Conservation (phyloP, 2,888 invertebrate genomes). For the Chrysolina haemoptera region DNA sequence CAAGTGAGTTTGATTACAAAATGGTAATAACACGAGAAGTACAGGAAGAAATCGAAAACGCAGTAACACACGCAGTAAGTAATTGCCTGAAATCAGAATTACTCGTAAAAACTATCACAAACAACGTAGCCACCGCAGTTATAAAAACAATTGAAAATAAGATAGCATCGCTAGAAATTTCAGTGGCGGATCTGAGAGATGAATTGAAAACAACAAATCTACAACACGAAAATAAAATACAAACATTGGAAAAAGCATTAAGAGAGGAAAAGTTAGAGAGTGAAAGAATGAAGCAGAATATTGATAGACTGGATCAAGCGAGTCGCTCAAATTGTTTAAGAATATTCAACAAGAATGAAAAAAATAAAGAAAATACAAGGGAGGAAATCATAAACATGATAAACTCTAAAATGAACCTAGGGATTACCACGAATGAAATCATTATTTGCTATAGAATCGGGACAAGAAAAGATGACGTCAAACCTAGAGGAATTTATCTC, state of each 20-base stretch:
- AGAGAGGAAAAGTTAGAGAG: slow-evolving; percentile 10
- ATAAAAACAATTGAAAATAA: slow-evolving; percentile 27
- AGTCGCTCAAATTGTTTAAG: too few species aligned
- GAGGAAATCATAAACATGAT: too few species aligned
- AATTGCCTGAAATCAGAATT: slow-evolving; percentile 23
- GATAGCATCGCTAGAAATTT: slow-evolving; percentile 3
- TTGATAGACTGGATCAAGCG: slow-evolving; percentile 26
- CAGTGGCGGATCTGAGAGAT: slow-evolving; percentile 28
- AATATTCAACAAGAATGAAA: too few species aligned
- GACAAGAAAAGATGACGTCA: too few species aligned
- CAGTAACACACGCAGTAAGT: slow-evolving; percentile 26
- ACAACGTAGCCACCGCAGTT: slow-evolving; percentile 26
- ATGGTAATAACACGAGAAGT: slow-evolving; percentile 21
- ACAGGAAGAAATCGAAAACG: slow-evolving; percentile 18
- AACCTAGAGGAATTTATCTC: too few species aligned
- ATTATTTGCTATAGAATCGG: too few species aligned
- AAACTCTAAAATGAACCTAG: too few species aligned
- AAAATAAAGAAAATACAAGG: too few species aligned
- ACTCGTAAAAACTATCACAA: slow-evolving; percentile 23
- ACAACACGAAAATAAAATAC: slow-evolving; percentile 8
- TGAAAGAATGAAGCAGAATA: slow-evolving; percentile 7
- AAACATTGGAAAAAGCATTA: slow-evolving; percentile 12
- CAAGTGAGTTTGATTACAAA: background rate
- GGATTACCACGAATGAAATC: too few species aligned
- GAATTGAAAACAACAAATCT: slow-evolving; percentile 5